Base-by-base conservation (phyloP, 2,113 vertebrate species). In the Tenrec ecaudatus region DNA sequence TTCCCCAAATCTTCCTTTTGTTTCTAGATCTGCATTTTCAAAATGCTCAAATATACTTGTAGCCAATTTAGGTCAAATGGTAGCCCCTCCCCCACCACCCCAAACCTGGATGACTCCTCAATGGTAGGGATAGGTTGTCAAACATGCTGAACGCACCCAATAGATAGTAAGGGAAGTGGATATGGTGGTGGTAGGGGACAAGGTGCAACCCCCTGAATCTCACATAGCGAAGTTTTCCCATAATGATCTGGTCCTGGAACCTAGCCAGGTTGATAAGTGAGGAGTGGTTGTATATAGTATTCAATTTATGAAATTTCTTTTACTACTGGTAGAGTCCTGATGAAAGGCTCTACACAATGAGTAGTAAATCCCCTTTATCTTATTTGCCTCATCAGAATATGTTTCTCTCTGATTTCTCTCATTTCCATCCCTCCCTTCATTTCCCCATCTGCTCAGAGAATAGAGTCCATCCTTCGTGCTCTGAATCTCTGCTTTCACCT, bases 1-100 rank as follows among this genome's bases (percentile, higher is more conserved):
- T 82, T 93, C 47, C 57, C 25, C 86, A 89, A 60, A 86, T 38
- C 38, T 94, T 93, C 38, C 58, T 47, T 33, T 81, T 84, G 27
- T 62, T 76, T 95, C 19, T 93, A 12, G 3, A 75, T 95, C 22
- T 88, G 0, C 22, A 89, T 58, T 64, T 87, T 66, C 91, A 8
- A 77, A 92, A 88, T 92, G 62, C 47, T 80, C 19, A 53, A 17
- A 92, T 60, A 27, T 75, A 64, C 25, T 23, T 8, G 58, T 89
- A 66, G 47, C 16, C 33, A 81, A 81, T 27, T 53, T 82, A 84
- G 3, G 14, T 87, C 6, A 95, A 95, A 82, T 84, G 20, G 71
- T 22, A 91, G n/a, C 15, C 20, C 43, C 43, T 47, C 43, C 43
- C 43, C 43, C 62, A 64, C 19, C 22, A 64, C 2, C 66, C 29